Evolutionary conservation across 2,113 vertebrate genomes (phyloP), one percentile per base, ranked within the genome.

Genomic region (Silurus meridionalis): DNA sequence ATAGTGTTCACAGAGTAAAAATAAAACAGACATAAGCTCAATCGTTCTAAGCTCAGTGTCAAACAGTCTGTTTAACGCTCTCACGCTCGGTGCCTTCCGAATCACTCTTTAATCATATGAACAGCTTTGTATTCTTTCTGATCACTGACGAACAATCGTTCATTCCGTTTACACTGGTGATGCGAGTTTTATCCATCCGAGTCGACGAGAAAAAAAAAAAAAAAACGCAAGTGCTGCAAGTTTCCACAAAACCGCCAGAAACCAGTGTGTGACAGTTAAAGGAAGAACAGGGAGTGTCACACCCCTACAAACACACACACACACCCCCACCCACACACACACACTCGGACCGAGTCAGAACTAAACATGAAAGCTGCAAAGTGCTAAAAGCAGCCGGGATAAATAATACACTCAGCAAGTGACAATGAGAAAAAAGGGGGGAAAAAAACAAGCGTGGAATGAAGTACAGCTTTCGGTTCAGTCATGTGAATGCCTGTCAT

Each of bases 401-500:
- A 57, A 78, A 78, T 57, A 55, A 78, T 28, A 78, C 53, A 78
- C 53, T n/a, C 23, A 57, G 57, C 19, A 53, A 53, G 72, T n/a
- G 72, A 77, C 72, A 14, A 5, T 10, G 48, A 75, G 71, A 14
- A 75, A 75, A 52, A 77, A 77, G n/a, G 48, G 21, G n/a, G 21
- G 10, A 77, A 77, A 78, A 55, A 28, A 9, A 69, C 28, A 1
- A 46, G 19, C 17, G 23, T 25, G 58, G 50, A 63, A 82, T 50
- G 11, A 61, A 80, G 21, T 74, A 78, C 69, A 80, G 48, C 63
- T 48, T 69, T 80, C 77, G 80, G 84, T 69, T 78, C 80, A 81
- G 79, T 80, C 67, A 69, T 86, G 85, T 81, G 85, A 74, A 61
- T 64, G 80, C 71, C 52, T 86, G 85, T 71, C 75, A 83, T 83